Evolutionary conservation across 2,113 vertebrate species (phyloP).

Genomic region (Peromyscus polionotus): DNA sequence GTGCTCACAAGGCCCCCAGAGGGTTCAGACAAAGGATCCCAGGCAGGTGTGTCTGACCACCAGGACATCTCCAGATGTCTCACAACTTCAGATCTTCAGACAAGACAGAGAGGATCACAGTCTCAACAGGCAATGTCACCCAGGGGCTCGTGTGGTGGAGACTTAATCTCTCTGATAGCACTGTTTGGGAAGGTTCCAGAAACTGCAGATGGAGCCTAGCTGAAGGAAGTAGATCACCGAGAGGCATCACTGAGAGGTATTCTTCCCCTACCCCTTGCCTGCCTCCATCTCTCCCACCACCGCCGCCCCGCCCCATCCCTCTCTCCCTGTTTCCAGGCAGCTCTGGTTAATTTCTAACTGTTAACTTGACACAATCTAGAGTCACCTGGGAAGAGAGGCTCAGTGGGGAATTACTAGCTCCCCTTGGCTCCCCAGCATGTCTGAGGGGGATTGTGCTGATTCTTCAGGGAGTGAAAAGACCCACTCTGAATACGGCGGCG

Average conservation of each 20-base stretch:
- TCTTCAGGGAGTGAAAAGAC: not conserved
- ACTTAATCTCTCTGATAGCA: not conserved
- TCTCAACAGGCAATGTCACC: not conserved
- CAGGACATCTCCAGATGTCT: not conserved
- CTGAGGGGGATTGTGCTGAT: not conserved
- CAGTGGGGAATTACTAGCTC: not conserved
- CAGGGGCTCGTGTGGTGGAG: not conserved
- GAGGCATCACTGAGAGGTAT: not conserved
- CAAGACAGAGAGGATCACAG: not conserved
- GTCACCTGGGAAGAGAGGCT: not conserved
- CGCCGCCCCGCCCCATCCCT: no score
- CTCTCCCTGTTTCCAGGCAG: not conserved
- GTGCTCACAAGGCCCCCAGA: not conserved
- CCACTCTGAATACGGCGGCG: not conserved
- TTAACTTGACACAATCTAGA: not conserved
- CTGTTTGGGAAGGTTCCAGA: not conserved
- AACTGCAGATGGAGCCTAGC: not conserved
- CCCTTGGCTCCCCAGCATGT: not conserved
- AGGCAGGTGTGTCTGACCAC: not conserved
- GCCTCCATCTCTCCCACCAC: not conserved
- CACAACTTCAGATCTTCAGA: not conserved
- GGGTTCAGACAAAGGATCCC: rapidly evolving
- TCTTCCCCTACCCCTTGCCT: no score
- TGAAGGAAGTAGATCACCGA: not conserved
- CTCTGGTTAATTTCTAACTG: not conserved